Evolutionary conservation across 2,888 invertebrate genomes (phyloP).

Genomic region (Dicranocentrus wangi): DNA sequence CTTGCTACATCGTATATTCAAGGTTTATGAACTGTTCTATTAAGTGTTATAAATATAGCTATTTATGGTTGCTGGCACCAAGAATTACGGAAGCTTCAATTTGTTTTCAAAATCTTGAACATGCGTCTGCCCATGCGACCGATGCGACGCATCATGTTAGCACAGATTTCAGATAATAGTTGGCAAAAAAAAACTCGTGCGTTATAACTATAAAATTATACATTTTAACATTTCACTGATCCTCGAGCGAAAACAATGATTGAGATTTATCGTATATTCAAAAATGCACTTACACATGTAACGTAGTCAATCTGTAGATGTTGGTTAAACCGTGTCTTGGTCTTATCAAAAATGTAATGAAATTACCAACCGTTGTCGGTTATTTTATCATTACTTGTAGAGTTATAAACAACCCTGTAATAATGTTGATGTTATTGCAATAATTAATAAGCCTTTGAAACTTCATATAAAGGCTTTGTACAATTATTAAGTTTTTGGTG

Average conservation of each 20-base stretch:
- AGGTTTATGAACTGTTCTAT: slow-evolving; percentile 44
- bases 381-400: slow-evolving; percentile 4
- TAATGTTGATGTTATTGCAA: slow-evolving; percentile 20
- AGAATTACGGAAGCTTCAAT: slow-evolving; percentile 39
- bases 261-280: slow-evolving; percentile 40
- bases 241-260: slow-evolving; percentile 1
- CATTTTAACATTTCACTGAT: not conserved
- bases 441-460: not conserved
- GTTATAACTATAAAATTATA: slow-evolving; percentile 24
- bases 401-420: slow-evolving; percentile 5
- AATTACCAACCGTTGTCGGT: slow-evolving; percentile 21
- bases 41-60: slow-evolving; percentile 41
- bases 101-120: slow-evolving; percentile 26
- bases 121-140: slow-evolving; percentile 30
- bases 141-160: slow-evolving; percentile 19
- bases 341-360: slow-evolving; percentile 24
- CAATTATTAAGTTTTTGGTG: slow-evolving; percentile 3
- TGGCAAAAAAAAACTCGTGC: slow-evolving; percentile 26
- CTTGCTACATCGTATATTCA: slow-evolving; percentile 46
- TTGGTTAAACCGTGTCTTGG: slow-evolving; percentile 19
- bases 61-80: slow-evolving; percentile 64
- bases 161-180: slow-evolving; percentile 26
- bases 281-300: slow-evolving; percentile 16
- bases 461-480: not conserved
- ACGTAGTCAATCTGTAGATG: slow-evolving; percentile 45